Evolutionary conservation across 2,113 vertebrate species (phyloP).

Genomic region (Nesoenas mayeri): DNA sequence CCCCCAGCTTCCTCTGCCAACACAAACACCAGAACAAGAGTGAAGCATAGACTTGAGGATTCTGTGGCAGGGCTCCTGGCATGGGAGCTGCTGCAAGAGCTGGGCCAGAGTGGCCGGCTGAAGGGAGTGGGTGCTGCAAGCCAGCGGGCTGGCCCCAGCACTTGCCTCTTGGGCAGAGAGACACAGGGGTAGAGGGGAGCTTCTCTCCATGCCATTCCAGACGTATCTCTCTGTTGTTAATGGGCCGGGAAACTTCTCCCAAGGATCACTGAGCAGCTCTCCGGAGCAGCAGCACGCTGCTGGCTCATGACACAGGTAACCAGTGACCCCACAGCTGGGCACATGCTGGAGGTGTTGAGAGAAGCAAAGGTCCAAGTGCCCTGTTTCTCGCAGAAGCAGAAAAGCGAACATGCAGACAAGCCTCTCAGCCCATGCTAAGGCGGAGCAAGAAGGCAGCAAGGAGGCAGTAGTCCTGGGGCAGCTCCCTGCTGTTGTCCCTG

Average conservation of each 20-base stretch:
- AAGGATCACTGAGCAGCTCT: neutral
- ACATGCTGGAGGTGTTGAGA: neutral
- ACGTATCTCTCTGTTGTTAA: neutral
- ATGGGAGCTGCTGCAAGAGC: fast-evolving
- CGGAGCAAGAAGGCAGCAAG: neutral
- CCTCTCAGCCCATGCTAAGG: neutral
- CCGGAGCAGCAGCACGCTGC: fast-evolving
- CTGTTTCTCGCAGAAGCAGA: neutral
- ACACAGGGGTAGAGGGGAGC: neutral
- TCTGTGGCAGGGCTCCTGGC: neutral
- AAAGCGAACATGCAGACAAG: neutral
- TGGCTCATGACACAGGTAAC: neutral
- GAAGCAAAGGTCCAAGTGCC: neutral
- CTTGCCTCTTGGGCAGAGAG: fast-evolving
- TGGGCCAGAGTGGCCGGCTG: too few relatives aligned
- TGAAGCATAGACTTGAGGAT: neutral
- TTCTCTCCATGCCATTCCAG: neutral
- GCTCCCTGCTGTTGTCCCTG: neutral
- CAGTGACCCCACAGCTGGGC: fast-evolving
- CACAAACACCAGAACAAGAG: neutral
- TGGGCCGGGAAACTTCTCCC: neutral
- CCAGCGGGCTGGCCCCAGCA: neutral
- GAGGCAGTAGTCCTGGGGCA: neutral
- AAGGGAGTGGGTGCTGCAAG: neutral
- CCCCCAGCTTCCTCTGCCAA: neutral